These are phyloP conservation scores for Bucco capensis DNA, from an alignment of 2,113 vertebrate species.

Conservation along the genomic window DNA sequence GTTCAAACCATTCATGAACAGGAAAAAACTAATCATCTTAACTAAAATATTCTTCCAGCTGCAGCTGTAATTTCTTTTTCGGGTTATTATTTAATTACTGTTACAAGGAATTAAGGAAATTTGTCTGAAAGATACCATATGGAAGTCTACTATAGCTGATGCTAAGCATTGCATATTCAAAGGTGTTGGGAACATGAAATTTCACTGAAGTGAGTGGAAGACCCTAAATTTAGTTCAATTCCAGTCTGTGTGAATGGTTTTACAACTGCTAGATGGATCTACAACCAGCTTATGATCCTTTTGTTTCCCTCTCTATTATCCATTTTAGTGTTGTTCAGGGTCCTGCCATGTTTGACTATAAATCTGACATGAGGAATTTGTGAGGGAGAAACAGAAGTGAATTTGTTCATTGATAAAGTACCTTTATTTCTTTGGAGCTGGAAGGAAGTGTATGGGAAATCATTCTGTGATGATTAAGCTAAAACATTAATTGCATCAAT, in stretches of 20 bases:
- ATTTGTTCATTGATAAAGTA: background rate
- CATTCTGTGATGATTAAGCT: background rate
- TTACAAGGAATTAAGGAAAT: conserved; percentile 16
- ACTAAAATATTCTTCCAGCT: background rate
- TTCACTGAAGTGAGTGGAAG: background rate
- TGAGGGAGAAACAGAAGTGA: background rate
- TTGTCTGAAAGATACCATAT: conserved; percentile 1
- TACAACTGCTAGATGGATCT: background rate
- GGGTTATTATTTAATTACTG: conserved; percentile 45
- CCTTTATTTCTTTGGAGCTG: background rate
- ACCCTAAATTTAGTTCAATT: background rate
- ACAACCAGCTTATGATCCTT: background rate
- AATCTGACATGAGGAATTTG: background rate
- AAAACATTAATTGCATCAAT: background rate
- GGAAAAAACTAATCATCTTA: conserved; percentile 40
- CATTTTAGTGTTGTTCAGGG: background rate
- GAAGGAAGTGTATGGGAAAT: background rate
- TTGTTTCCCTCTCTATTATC: background rate
- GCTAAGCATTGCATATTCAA: background rate
- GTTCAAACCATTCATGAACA: background rate
- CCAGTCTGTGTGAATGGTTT: background rate
- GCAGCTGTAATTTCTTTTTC: conserved; percentile 41
- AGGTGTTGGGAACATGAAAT: background rate
- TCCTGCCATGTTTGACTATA: background rate
- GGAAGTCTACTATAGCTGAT: background rate